A percentile compares a stretch with the other conserved stretches of the same genome.
phyloP scores from a whole-genome alignment of 2,797 vertebrate species.

The Leptoclinus maculatus region DNA sequence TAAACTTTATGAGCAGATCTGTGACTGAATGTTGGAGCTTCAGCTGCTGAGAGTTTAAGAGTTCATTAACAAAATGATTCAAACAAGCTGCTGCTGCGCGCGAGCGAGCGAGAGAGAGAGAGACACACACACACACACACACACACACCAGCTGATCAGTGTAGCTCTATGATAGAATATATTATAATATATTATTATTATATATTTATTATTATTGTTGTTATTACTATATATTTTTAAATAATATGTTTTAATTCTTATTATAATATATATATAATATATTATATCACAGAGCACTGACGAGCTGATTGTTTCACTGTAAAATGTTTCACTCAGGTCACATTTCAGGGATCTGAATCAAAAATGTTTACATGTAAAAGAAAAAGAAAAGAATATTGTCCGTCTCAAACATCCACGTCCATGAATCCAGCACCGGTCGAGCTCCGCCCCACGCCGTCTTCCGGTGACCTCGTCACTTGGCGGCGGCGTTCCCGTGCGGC shows the following conservation, averaged over 20 bases:
- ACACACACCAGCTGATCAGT: background rate
- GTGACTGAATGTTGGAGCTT: too few species aligned
- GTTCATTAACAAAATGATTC: background rate
- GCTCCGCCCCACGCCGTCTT: too few species aligned
- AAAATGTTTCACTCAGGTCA: background rate
- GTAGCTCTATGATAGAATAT: too few species aligned
- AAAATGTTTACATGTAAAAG: background rate
- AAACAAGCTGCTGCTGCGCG: background rate
- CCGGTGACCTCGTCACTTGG: constrained; percentile 83
- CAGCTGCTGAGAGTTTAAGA: too few species aligned
- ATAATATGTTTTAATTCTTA: too few species aligned
- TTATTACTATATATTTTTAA: background rate
- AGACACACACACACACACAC: too few species aligned
- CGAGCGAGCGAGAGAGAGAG: too few species aligned
- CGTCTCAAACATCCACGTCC: background rate
- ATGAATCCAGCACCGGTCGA: too few species aligned
- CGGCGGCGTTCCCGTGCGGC: constrained; percentile 83
- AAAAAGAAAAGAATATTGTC: background rate
- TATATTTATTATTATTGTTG: too few species aligned
- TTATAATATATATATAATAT: too few species aligned
- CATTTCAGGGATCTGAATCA: background rate
- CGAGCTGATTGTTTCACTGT: background rate
- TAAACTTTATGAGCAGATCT: too few species aligned
- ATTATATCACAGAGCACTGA: background rate
- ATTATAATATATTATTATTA: background rate